Percentiles rank a stretch among this genome's conserved stretches.
phyloP scores from a whole-genome alignment of 1,140 invertebrate species.

The Liolophura sinensis region DNA sequence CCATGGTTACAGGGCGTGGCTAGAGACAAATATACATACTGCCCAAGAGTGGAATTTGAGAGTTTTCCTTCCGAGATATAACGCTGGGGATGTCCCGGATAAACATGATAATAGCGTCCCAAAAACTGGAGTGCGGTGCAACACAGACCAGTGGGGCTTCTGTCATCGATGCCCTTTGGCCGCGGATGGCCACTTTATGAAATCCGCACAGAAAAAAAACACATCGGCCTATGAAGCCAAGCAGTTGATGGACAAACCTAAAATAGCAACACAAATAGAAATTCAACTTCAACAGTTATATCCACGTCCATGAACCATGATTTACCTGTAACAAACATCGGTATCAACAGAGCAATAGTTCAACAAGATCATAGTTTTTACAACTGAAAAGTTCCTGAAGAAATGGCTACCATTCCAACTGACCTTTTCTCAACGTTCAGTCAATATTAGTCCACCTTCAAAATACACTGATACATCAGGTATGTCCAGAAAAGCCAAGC shows the following conservation, averaged over 20 bases:
- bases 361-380: neutral
- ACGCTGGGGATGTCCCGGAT: slow-evolving; percentile 77
- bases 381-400: neutral
- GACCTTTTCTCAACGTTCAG: too few relatives aligned
- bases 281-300: slow-evolving; percentile 1
- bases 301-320: neutral
- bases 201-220: slow-evolving; percentile 36
- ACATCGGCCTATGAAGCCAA: slow-evolving; percentile 28
- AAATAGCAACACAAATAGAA: slow-evolving; percentile 5
- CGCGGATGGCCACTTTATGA: slow-evolving; percentile 40
- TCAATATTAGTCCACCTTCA: too few relatives aligned
- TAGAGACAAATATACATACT: slow-evolving; percentile 67
- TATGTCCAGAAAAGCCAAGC: too few relatives aligned
- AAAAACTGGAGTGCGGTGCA: slow-evolving; percentile 88
- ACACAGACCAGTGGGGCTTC: slow-evolving; percentile 83
- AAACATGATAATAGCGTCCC: slow-evolving; percentile 75
- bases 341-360: neutral
- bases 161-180: slow-evolving; percentile 20
- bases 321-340: neutral
- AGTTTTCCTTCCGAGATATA: slow-evolving; percentile 77
- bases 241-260: slow-evolving; percentile 27
- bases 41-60: slow-evolving; percentile 78
- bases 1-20: too few relatives aligned
- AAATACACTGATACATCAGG: too few relatives aligned
- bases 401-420: neutral